phyloP scores from a whole-genome alignment of 1,140 invertebrate species.

The Asobara japonica region DNA sequence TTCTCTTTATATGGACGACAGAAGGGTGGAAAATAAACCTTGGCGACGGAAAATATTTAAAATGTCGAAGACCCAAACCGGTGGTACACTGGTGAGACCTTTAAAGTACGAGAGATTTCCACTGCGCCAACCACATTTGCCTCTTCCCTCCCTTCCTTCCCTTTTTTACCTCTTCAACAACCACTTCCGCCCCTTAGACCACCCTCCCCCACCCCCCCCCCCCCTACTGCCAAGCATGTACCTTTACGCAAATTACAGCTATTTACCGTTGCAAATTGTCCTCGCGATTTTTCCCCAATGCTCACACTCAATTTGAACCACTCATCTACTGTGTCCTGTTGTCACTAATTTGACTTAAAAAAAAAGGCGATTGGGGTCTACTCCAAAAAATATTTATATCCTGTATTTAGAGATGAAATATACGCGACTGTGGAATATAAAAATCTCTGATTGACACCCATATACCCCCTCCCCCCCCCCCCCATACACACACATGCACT shows the following conservation, averaged over 20 bases:
- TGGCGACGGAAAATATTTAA: conserved; percentile 4
- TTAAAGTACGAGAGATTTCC: background rate
- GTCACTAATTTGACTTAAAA: background rate
- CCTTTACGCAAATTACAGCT: background rate
- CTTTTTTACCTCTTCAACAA: background rate
- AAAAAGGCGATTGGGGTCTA: too few species aligned
- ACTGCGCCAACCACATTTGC: background rate
- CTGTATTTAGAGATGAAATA: too few species aligned
- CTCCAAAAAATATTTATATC: too few species aligned
- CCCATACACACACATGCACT: too few species aligned
- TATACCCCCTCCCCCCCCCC: background rate
- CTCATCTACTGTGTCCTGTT: background rate
- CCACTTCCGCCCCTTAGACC: background rate
- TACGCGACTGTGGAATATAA: too few species aligned
- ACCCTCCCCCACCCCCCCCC: background rate
- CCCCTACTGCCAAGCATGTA: too few species aligned
- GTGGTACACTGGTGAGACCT: background rate
- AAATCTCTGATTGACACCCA: too few species aligned
- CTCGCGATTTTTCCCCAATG: background rate
- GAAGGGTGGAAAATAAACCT: background rate
- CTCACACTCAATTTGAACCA: background rate
- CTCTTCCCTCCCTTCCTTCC: background rate
- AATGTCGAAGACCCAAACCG: background rate
- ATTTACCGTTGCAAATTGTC: background rate
- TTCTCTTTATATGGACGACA: background rate